Evolutionary conservation across 2,113 vertebrate species (phyloP).

Genomic region (Tetraodon nigroviridis): DNA sequence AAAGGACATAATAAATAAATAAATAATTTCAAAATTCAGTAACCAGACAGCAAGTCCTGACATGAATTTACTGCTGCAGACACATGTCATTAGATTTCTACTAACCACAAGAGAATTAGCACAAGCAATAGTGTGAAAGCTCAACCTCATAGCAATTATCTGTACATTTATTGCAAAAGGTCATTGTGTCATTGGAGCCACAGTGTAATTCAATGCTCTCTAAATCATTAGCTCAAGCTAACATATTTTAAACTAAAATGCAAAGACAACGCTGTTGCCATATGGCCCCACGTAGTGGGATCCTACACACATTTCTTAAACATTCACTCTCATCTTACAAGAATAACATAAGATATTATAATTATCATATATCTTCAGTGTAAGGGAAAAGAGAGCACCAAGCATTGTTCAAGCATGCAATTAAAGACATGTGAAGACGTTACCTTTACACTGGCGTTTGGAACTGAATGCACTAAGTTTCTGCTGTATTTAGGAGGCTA

Average conservation of each 20-base stretch:
- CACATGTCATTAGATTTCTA: constrained; percentile 5
- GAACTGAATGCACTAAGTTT: constrained; percentile 49
- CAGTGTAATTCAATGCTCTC: constrained; percentile 37
- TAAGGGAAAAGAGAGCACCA: constrained; percentile 51
- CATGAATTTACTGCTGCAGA: too few species aligned
- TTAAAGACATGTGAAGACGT: constrained; percentile 58
- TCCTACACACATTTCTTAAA: constrained; percentile 18
- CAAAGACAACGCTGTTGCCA: constrained; percentile 21
- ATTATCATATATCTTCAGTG: constrained; percentile 39
- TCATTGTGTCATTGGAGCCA: constrained; percentile 34
- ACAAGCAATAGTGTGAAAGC: constrained; percentile 19
- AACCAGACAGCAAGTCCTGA: constrained; percentile 8
- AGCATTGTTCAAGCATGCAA: constrained; percentile 73
- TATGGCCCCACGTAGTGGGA: constrained; percentile 21
- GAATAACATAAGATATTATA: constrained; percentile 47
- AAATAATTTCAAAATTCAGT: constrained; percentile 3
- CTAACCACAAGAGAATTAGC: constrained; percentile 4
- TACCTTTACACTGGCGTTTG: constrained; percentile 52
- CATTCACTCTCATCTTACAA: constrained; percentile 11
- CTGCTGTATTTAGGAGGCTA: constrained; percentile 36
- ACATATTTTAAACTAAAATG: constrained; percentile 9
- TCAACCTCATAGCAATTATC: constrained; percentile 25
- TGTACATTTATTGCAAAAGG: constrained; percentile 65
- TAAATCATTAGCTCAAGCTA: constrained; percentile 33
- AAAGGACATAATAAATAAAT: neutral